Evolutionary conservation across 2,888 invertebrate species (phyloP), one percentile per base, ranked within the genome.

Genomic region (Drosophila niveifrons): DNA sequence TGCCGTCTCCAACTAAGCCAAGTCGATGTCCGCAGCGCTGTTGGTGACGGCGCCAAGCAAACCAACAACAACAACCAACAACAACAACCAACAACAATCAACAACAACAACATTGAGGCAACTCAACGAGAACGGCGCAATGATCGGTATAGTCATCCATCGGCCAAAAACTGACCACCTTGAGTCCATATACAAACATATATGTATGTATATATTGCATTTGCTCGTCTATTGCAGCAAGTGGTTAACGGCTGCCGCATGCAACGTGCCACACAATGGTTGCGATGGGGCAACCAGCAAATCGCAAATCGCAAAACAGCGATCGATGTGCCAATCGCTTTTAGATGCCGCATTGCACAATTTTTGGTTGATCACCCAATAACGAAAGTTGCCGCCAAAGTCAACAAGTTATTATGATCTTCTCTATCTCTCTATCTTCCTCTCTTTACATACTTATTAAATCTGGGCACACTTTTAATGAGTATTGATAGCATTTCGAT

Each of bases 121-220:
- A 77, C 68, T 78, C 65, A 77, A 86, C 77, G 74, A 82, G 82
- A 81, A 82, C 80, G 83, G 64, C 56, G 41, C 74, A 73, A 70
- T 74, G 69, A 80, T 75, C 78, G 80, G 55, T 61, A 68, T 52
- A 62, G 62, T 61, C 56, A 55, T 44, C 39, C 39, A 13, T 15
- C n/a, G 53, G 73, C 73, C 67, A 65, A 61, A 77, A 77, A 67
- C 56, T 72, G 75, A 46, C 80, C 81, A 70, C 53, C 70, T 66
- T 68, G 62, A 72, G 66, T 58, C 17, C 11, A 66, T 80, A 23
- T 82, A 83, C 78, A n/a, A n/a, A 65, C 23, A 2, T 23, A 23
- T 23, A 23, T n/a, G n/a, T n/a, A n/a, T n/a, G n/a, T n/a, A n/a
- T n/a, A n/a, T n/a, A n/a, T n/a, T n/a, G n/a, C n/a, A n/a, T n/a